These are phyloP conservation scores for Trisateles emortualis DNA, from an alignment of 2,888 invertebrate species.

Conservation along the genomic window DNA sequence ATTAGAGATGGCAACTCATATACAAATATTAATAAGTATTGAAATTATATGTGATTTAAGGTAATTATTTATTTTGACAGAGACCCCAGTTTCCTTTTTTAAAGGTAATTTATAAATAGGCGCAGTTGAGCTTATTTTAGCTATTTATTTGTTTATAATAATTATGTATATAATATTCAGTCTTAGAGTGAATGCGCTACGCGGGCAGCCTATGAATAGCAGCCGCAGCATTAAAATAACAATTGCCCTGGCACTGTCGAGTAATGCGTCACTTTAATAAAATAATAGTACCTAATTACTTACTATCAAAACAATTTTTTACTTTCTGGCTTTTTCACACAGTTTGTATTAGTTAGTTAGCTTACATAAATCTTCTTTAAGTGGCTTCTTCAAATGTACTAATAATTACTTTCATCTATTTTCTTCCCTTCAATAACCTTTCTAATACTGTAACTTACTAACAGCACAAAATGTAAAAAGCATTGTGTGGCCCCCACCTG, in stretches of 20 bases:
- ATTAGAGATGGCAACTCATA: not conserved
- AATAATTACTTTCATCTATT: constrained; percentile 78
- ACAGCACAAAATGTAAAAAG: constrained; percentile 84
- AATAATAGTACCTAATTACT: constrained; percentile 52
- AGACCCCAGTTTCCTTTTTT: constrained; percentile 83
- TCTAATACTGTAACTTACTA: constrained; percentile 59
- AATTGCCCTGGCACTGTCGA: constrained; percentile 68
- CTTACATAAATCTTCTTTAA: constrained; percentile 49
- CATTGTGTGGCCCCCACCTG: constrained; percentile 83
- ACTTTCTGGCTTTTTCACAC: constrained; percentile 65
- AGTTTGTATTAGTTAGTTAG: constrained; percentile 54
- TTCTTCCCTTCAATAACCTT: constrained; percentile 63
- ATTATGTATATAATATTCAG: constrained; percentile 58
- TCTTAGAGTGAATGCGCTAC: constrained; percentile 70
- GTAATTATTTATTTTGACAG: constrained; percentile 80
- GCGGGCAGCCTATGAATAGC: constrained; percentile 67
- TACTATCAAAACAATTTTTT: constrained; percentile 54
- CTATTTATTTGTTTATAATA: constrained; percentile 59
- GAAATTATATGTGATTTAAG: constrained; percentile 45
- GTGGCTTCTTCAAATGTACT: constrained; percentile 67
- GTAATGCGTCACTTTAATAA: constrained; percentile 58
- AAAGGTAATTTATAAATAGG: constrained; percentile 82
- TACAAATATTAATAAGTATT: not conserved
- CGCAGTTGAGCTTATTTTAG: constrained; percentile 72
- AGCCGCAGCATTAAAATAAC: constrained; percentile 69